A percentile compares a stretch with the other conserved stretches of the same genome.
phyloP scores from a whole-genome alignment of 2,113 vertebrate genomes.

The Thoracochromis brauschi region DNA sequence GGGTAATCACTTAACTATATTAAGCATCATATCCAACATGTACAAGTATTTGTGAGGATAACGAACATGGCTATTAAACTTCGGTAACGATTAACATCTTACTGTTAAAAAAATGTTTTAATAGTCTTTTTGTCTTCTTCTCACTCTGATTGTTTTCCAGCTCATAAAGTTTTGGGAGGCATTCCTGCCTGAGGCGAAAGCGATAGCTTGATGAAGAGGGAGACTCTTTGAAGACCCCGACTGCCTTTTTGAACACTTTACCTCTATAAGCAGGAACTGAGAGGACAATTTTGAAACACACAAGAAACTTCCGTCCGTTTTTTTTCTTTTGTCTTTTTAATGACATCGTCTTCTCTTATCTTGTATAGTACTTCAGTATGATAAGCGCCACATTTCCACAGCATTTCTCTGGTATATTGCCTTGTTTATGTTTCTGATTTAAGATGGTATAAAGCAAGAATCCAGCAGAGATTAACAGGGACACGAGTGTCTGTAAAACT shows the following conservation, averaged over 20 bases:
- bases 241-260: constrained; percentile 78
- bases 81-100: neutral
- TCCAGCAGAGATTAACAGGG: neutral
- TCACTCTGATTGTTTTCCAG: constrained; percentile 57
- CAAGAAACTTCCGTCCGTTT: constrained; percentile 43
- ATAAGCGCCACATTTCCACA: constrained; percentile 1
- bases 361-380: constrained; percentile 46
- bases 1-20: constrained; percentile 69
- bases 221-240: constrained; percentile 49
- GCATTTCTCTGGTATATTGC: neutral
- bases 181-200: constrained; percentile 94
- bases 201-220: constrained; percentile 81
- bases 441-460: neutral
- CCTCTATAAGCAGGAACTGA: constrained; percentile 72
- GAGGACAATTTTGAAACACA: constrained; percentile 48
- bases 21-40: neutral
- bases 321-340: constrained; percentile 21
- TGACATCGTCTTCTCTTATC: constrained; percentile 24
- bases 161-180: constrained; percentile 97
- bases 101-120: neutral
- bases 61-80: neutral
- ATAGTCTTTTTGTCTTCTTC: neutral
- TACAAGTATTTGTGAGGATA: neutral
- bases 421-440: constrained; percentile 12
- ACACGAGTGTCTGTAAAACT: neutral